Conservation (phyloP, 1,140 invertebrate genomes). For the Asobara japonica region DNA sequence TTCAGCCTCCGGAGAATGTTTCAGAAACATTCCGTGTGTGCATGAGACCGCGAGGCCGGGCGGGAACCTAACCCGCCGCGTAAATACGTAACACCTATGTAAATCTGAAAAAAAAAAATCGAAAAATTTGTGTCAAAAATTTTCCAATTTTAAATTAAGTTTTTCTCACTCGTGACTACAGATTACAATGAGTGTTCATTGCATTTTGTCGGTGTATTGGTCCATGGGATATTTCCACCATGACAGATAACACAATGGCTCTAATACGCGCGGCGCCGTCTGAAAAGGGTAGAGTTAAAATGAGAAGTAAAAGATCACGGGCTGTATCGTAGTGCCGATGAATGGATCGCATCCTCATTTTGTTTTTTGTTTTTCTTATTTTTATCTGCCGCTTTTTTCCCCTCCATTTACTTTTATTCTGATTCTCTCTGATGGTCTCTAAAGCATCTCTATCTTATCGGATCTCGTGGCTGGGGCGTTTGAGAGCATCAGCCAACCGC, state of each 20-base stretch:
- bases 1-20: background rate
- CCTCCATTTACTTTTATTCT: background rate
- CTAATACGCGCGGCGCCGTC: slow-evolving; percentile 48
- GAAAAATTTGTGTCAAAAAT: too few relatives aligned
- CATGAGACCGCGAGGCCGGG: background rate
- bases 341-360: background rate
- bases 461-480: slow-evolving; percentile 44
- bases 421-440: slow-evolving; percentile 30
- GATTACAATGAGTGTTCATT: too few relatives aligned
- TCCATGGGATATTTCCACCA: slow-evolving; percentile 53
- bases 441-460: slow-evolving; percentile 51
- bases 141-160: too few relatives aligned
- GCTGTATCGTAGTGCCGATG: background rate
- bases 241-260: slow-evolving; percentile 60
- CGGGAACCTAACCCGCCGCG: too few relatives aligned
- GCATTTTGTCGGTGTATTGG: slow-evolving; percentile 42
- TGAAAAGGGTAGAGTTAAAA: slow-evolving; percentile 55
- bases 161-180: too few relatives aligned
- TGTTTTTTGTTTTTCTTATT: slow-evolving; percentile 7
- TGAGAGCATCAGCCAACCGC: slow-evolving; percentile 37
- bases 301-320: slow-evolving; percentile 34
- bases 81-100: too few relatives aligned
- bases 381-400: slow-evolving; percentile 16
- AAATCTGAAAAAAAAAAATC: too few relatives aligned
- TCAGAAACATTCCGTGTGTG: background rate